Conservation (phyloP, 2,797 vertebrate genomes). For the Phrynocephalus vlangalii region DNA sequence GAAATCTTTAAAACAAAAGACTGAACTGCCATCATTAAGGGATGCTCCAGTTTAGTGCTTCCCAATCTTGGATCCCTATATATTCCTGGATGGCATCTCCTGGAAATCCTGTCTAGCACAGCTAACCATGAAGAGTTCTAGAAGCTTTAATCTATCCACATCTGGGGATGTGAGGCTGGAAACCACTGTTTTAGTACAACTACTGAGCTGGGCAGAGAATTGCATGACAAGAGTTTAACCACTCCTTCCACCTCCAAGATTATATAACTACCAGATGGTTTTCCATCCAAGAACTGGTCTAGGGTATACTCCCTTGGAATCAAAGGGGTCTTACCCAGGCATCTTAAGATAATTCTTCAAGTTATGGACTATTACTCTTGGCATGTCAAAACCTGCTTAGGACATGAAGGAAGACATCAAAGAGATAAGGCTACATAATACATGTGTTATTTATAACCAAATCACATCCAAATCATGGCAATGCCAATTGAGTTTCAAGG, state of each 20-base stretch:
- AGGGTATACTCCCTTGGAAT: neutral
- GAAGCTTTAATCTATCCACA: no score
- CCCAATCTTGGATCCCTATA: neutral
- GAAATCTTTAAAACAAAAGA: neutral
- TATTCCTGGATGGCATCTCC: neutral
- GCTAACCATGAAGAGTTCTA: no score
- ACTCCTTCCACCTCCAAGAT: no score
- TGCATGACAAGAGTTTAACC: neutral
- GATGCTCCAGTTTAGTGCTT: neutral
- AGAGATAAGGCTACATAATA: neutral
- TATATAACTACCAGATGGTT: neutral
- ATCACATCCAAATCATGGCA: no score
- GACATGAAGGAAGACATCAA: neutral
- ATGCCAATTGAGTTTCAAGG: no score
- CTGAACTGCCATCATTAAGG: neutral
- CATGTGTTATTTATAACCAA: no score
- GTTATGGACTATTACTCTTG: neutral
- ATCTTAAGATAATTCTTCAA: neutral
- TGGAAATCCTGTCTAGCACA: no score
- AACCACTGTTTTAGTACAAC: no score
- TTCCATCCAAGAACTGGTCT: neutral
- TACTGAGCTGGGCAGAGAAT: neutral
- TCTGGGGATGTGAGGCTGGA: no score
- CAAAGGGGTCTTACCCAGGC: neutral
- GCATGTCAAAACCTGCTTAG: neutral